Evolutionary conservation across 1,140 invertebrate species (phyloP), one percentile per base, ranked within the genome.

Genomic region (Scaptomyza hsui): DNA sequence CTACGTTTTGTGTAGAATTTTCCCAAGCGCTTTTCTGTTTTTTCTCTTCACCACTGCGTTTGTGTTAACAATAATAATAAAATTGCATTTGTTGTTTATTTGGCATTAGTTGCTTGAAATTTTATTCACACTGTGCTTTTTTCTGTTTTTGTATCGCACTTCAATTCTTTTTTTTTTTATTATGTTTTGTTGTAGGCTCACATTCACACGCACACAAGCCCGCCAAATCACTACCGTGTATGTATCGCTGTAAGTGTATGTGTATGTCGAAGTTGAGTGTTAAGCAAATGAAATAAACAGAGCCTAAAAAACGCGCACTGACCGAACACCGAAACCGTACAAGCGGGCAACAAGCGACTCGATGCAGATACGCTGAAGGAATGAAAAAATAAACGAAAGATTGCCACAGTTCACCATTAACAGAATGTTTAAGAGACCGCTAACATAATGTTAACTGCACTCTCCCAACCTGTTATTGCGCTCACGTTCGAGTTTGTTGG

Each of bases 181-280:
- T 73, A 32, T 65, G 57, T 70, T 89, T 72, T 77, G 60, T 78
- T 51, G 56, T 69, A 70, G 60, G 65, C 57, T 56, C 55, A 62
- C 42, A 72, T 69, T 76, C 47, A 69, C 71, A 76, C 53, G 72
- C 64, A 76, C 68, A 76, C 72, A 67, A 83, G 81, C 80, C 72
- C 80, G 80, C 80, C 81, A 85, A 85, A 85, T 85, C 80, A 85
- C 80, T 86, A 80, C 81, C 81, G 81, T 80, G 72, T 73, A 80
- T 85, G 68, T 82, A 63, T 80, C 60, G 63, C 51, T 73, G 39
- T 69, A 57, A 61, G 44, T 71, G 59, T 74, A 60, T 73, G 59
- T 70, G 64, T 79, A 60, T 78, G 61, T 62, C 47, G 65, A 64
- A 64, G 67, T 70, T 70, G 67, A 69, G 65, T 69, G 59, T 69